Conservation (phyloP, 2,113 vertebrate species). For the Protobothrops flavoviridis region DNA sequence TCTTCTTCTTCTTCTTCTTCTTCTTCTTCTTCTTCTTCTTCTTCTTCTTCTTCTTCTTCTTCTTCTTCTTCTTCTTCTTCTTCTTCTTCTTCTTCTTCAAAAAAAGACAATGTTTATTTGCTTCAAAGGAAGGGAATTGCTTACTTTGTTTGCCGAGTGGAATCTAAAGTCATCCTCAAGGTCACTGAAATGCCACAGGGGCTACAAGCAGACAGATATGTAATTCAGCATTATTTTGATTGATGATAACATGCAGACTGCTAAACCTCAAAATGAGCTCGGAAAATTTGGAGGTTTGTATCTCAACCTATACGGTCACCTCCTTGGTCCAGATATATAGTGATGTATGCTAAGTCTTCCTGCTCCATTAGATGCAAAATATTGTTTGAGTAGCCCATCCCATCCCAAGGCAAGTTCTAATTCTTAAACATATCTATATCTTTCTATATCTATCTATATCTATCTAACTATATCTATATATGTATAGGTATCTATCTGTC, state of each 20-base stretch:
- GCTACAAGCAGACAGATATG: constrained; percentile 32
- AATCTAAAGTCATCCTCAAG: constrained; percentile 54
- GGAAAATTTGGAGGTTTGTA: background rate
- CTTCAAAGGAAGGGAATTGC: background rate
- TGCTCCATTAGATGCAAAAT: background rate
- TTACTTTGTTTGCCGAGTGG: constrained; percentile 40
- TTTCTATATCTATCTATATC: too few species aligned
- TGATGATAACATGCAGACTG: constrained; percentile 42
- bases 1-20: background rate
- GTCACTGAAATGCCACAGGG: constrained; percentile 34
- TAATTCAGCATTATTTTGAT: constrained; percentile 54
- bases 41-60: background rate
- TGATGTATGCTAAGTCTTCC: background rate
- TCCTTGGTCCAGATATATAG: background rate
- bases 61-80: background rate
- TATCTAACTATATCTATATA: too few species aligned
- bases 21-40: background rate
- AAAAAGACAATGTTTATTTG: background rate
- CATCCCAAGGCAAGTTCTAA: background rate
- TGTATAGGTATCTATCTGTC: too few species aligned
- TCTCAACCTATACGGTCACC: background rate
- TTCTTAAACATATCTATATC: background rate
- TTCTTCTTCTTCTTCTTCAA: background rate
- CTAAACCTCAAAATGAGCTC: background rate
- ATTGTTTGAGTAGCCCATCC: background rate